These are phyloP conservation scores for human DNA, from an alignment of 2,113 vertebrate species.

Conservation along the genomic window GRCh38 chr2:40201501-40202000, in stretches of 20 bases:
- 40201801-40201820: neutral
- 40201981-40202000: neutral
- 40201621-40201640: neutral
- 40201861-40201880: conserved; percentile 30
- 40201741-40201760: neutral
- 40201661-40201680: neutral
- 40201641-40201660: neutral
- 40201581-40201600: neutral
- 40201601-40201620: neutral
- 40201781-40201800: neutral
- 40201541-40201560: neutral
- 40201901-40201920: neutral
- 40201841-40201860: neutral
- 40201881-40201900: conserved; percentile 31
- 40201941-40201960: neutral
- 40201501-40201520: neutral
- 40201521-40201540: neutral
- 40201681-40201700: too few species aligned
- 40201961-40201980: neutral
- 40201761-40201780: neutral
- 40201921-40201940: neutral
- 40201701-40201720: neutral
- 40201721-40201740: neutral
- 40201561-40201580: neutral
- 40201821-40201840: neutral